Base-by-base conservation (phyloP, 2,113 vertebrate genomes). In the Mesoclemmys tuberculata region DNA sequence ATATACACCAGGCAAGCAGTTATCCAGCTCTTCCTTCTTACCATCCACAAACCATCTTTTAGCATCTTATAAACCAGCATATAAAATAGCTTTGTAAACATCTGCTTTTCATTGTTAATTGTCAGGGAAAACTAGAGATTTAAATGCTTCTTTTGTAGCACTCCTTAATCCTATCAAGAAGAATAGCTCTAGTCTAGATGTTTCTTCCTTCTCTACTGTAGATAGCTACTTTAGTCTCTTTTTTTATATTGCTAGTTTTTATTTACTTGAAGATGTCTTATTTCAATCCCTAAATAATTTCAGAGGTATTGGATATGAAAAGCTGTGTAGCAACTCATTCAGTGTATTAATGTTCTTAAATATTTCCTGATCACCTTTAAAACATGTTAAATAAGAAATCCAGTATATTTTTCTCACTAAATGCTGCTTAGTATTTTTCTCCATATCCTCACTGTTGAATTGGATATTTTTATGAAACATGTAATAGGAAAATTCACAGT, bases 41-140 rank as follows among this genome's bases (percentile, higher is more conserved):
- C 97, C 98, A 97, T 97, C 98, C 98, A 98, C 98, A 98, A 98
- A 97, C 97, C 98, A 97, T 98, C 97, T 98, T 98, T 98, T 98
- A 98, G 96, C 93, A 51, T 98, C 97, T 97, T 98, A 97, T 97
- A 98, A 98, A 97, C 94, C 88, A 97, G 97, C 97, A 96, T 98
- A 97, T 68, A 96, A 98, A 98, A 98, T 96, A 98, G 98, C 97
- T 97, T 98, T 98, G 97, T 98, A 98, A 98, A 98, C 98, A 98
- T 98, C 98, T 98, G 98, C 94, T 98, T 98, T 98, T 98, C 96
- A 98, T 98, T 98, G 97, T 98, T 98, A 98, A 98, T 98, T 98
- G 98, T 98, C 96, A 98, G 93, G 95, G 95, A 97, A 98, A 98
- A 96, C 92, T 95, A 92, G 96, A 92, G 90, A 97, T 97, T 97